Evolutionary conservation across 2,797 vertebrate genomes (phyloP).

Genomic region (Threskiornis aethiopicus): DNA sequence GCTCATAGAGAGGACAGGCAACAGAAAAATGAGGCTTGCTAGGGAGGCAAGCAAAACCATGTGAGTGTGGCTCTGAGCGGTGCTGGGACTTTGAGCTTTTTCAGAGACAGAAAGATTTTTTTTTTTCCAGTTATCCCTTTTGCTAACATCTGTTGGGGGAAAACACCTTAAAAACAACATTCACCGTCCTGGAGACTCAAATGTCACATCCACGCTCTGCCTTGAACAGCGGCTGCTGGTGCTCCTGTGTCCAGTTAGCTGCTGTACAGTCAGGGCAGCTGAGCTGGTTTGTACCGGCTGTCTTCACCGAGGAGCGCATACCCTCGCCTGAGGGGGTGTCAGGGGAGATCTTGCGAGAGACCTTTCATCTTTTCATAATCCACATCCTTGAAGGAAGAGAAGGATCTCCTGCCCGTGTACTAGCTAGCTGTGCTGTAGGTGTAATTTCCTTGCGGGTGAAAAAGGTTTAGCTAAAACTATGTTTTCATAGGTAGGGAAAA

Average conservation of each 20-base stretch:
- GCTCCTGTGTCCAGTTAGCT: neutral
- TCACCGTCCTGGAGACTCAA: neutral
- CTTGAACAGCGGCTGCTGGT: neutral
- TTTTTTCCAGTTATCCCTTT: neutral
- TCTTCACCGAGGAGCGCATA: neutral
- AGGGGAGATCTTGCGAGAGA: neutral
- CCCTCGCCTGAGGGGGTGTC: neutral
- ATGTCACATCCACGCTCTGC: neutral
- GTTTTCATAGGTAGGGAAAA: neutral
- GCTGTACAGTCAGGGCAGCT: neutral
- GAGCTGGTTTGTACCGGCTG: neutral
- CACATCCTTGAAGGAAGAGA: neutral
- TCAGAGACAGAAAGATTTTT: neutral
- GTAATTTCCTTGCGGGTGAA: neutral
- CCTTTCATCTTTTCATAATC: neutral
- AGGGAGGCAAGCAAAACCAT: neutral
- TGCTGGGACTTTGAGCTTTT: neutral
- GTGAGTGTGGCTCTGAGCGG: neutral
- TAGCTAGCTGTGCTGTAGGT: accelerated
- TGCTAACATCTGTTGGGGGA: neutral
- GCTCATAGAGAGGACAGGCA: neutral
- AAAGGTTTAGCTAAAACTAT: neutral
- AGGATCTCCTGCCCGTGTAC: neutral
- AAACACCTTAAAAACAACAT: neutral
- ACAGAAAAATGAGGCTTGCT: neutral